Evolutionary conservation across 2,797 vertebrate species (phyloP).

Genomic region (Enoplosus armatus): DNA sequence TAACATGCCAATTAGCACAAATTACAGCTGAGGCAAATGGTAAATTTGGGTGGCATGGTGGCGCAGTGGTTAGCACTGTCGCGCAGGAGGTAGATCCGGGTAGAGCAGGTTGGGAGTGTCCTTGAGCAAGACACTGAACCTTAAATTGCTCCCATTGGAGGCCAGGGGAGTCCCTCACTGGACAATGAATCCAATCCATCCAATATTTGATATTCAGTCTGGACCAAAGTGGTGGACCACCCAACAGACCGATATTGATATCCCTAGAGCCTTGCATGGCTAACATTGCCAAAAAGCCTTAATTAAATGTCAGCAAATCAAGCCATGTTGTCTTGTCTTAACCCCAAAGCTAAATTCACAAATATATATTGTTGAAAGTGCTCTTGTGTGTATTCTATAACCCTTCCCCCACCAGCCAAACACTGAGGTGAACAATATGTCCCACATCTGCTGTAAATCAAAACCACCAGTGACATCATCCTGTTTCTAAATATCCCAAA

Average conservation of each 20-base stretch:
- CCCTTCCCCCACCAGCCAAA: constrained; percentile 24
- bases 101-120: too few relatives aligned
- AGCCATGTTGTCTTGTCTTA: neutral
- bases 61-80: too few relatives aligned
- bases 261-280: neutral
- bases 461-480: constrained; percentile 66
- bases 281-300: neutral
- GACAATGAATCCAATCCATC: too few relatives aligned
- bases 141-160: too few relatives aligned
- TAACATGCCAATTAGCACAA: neutral
- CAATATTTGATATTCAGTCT: neutral
- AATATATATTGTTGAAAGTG: constrained; percentile 6
- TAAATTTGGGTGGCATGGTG: too few relatives aligned
- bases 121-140: too few relatives aligned
- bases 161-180: too few relatives aligned
- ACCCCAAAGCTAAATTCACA: constrained; percentile 7
- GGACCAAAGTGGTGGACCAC: neutral
- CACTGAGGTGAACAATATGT: constrained; percentile 52
- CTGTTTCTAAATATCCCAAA: constrained; percentile 65
- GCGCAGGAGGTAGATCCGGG: too few relatives aligned
- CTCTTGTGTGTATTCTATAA: constrained; percentile 2
- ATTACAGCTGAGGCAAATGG: too few relatives aligned
- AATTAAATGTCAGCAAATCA: neutral
- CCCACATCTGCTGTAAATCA: constrained; percentile 76
- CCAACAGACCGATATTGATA: neutral